Percentiles rank a stretch among this genome's conserved stretches.
These are phyloP conservation scores for Orius insidiosus DNA, from an alignment of 1,140 invertebrate genomes.

Conservation along the genomic window DNA sequence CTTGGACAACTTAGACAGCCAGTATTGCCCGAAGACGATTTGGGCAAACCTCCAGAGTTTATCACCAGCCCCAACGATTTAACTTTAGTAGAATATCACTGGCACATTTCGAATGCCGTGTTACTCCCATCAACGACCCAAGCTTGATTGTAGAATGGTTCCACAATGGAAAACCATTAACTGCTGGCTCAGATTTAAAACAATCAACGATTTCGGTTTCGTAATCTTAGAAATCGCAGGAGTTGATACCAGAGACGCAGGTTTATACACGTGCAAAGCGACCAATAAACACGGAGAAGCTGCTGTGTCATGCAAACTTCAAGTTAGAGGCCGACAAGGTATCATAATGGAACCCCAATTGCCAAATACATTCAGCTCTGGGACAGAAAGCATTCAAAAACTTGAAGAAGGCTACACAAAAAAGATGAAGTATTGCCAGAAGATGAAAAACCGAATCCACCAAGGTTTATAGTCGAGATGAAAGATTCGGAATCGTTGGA, in stretches of 20 bases:
- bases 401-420: conserved; percentile 73
- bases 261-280: conserved; percentile 79
- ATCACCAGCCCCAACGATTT: conserved; percentile 73
- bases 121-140: conserved; percentile 79
- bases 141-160: conserved; percentile 91
- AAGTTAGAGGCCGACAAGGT: conserved; percentile 67
- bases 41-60: conserved; percentile 81
- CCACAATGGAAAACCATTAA: conserved; percentile 82
- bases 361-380: conserved; percentile 62
- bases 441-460: conserved; percentile 72
- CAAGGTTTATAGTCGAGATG: conserved; percentile 26
- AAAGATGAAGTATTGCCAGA: conserved; percentile 61
- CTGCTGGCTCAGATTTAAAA: conserved; percentile 75
- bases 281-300: conserved; percentile 82
- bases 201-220: conserved; percentile 85
- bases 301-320: conserved; percentile 65
- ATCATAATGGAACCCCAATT: conserved; percentile 82
- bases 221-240: conserved; percentile 81
- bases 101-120: conserved; percentile 80
- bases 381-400: conserved; percentile 76
- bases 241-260: conserved; percentile 73
- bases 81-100: conserved; percentile 69
- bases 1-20: conserved; percentile 45
- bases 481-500: conserved; percentile 58
- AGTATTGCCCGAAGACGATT: conserved; percentile 54